Evolutionary conservation across 2,888 invertebrate genomes (phyloP), one percentile per base, ranked within the genome.

Genomic region (Brenthis ino): DNA sequence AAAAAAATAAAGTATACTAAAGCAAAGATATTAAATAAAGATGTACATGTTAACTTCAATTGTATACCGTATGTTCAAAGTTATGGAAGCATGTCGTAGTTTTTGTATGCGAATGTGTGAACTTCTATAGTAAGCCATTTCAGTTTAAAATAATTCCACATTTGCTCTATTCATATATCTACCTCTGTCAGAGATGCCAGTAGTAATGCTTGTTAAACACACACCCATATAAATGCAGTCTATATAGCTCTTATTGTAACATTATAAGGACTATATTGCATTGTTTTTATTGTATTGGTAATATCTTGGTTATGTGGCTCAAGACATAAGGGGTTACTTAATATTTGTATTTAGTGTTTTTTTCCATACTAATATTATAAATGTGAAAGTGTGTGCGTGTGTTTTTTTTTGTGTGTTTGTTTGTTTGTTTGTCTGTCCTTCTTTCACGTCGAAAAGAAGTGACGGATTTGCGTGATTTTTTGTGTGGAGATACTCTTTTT

Each of bases 101-200:
- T 14, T 16, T 53, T 53, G 37, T 43, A 53, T 5, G 63, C 16
- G 51, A 53, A 63, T 33, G 63, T n/a, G 37, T 6, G 14, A 63
- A 63, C 53, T 63, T 63, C 51, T 16, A 53, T 53, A n/a, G 63
- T 54, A 67, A 51, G 51, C 55, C 51, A 37, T 65, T 65, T 43
- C 37, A 55, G 60, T 60, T 66, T 66, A 66, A 69, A 71, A 71
- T 71, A 71, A 69, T 69, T 71, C 63, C 50, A 66, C 71, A 66
- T 65, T 66, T 71, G 63, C 55, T 48, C 69, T 66, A 69, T 69
- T 69, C 71, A 71, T 60, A 57, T 47, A 67, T 67, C 47, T 43
- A 48, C 67, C 28, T 60, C 60, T 61, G 54, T 33, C 60, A 55
- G 67, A 65, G 57, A 60, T 55, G 67, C 61, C 66, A 55, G 60